Evolutionary conservation across 2,888 invertebrate species (phyloP).

Genomic region (Leucophora obtusa): DNA sequence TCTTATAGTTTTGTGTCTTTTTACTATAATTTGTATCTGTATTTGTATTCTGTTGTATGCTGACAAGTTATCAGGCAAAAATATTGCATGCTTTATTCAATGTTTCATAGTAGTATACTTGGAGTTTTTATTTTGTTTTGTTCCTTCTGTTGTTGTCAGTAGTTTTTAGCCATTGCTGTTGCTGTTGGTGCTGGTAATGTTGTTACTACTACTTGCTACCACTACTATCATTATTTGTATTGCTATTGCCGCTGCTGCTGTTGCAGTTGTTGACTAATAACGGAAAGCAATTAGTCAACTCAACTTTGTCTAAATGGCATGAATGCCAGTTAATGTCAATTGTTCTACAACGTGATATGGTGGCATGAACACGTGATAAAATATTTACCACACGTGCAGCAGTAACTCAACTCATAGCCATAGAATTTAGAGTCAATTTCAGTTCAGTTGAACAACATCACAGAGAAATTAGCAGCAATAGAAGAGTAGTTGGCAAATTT

Average conservation of each 20-base stretch:
- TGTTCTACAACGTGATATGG: slow-evolving; percentile 65
- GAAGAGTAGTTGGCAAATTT: neutral
- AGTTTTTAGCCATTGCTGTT: slow-evolving; percentile 49
- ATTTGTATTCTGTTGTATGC: slow-evolving; percentile 36
- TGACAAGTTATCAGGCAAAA: slow-evolving; percentile 60
- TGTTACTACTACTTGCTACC: slow-evolving; percentile 16
- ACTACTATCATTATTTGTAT: slow-evolving; percentile 20
- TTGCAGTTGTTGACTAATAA: slow-evolving; percentile 59
- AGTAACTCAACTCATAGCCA: slow-evolving; percentile 45
- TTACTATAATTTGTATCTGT: slow-evolving; percentile 23
- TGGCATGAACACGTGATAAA: slow-evolving; percentile 65
- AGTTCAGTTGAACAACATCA: slow-evolving; percentile 48
- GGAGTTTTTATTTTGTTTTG: neutral
- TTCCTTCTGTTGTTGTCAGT: slow-evolving; percentile 26
- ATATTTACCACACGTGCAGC: slow-evolving; percentile 65
- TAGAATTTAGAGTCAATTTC: slow-evolving; percentile 1
- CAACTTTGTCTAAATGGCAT: slow-evolving; percentile 65
- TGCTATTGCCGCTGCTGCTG: slow-evolving; percentile 20
- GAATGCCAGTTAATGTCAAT: slow-evolving; percentile 65
- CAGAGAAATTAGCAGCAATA: slow-evolving; percentile 48
- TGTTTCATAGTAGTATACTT: slow-evolving; percentile 9
- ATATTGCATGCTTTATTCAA: slow-evolving; percentile 38
- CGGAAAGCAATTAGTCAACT: slow-evolving; percentile 65
- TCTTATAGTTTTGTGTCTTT: neutral
- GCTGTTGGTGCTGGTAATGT: neutral